phyloP scores from a whole-genome alignment of 2,888 invertebrate species.

The Hemistola chrysoprasaria region DNA sequence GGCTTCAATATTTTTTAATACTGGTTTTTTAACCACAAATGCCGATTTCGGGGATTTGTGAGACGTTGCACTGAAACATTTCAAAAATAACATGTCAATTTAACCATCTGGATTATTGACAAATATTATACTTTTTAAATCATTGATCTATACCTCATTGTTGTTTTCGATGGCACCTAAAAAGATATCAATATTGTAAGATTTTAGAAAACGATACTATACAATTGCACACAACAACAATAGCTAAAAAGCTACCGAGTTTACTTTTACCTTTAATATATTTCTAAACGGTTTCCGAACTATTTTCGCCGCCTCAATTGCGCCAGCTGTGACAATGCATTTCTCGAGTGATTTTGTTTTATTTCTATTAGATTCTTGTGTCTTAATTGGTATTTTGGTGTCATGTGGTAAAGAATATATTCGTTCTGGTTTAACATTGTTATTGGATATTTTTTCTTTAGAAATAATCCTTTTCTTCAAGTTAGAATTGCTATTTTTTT shows the following conservation, averaged over 20 bases:
- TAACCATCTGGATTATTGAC: conserved; percentile 16
- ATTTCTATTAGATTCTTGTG: not conserved
- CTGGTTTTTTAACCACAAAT: conserved; percentile 32
- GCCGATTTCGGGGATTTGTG: conserved; percentile 42
- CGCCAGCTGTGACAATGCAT: not conserved
- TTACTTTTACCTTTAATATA: conserved; percentile 38
- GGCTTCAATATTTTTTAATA: conserved; percentile 33
- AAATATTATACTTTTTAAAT: not conserved
- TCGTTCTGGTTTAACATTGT: not conserved
- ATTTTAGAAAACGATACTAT: conserved; percentile 4
- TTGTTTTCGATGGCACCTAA: conserved; percentile 50
- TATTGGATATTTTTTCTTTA: conserved; percentile 3
- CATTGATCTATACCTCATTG: conserved; percentile 40
- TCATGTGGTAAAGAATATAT: not conserved
- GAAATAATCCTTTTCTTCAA: conserved; percentile 26
- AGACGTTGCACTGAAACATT: conserved; percentile 40
- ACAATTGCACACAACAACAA: not conserved
- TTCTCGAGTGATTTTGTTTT: not conserved
- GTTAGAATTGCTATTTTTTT: conserved; percentile 29
- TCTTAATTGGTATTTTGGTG: not conserved
- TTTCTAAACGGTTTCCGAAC: conserved; percentile 24
- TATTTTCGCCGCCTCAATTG: conserved; percentile 8
- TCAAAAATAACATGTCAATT: conserved; percentile 9
- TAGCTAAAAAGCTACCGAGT: no score
- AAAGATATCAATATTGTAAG: conserved; percentile 33